phyloP scores from a whole-genome alignment of 2,888 invertebrate species.

The Cyrtodaria siliqua region DNA sequence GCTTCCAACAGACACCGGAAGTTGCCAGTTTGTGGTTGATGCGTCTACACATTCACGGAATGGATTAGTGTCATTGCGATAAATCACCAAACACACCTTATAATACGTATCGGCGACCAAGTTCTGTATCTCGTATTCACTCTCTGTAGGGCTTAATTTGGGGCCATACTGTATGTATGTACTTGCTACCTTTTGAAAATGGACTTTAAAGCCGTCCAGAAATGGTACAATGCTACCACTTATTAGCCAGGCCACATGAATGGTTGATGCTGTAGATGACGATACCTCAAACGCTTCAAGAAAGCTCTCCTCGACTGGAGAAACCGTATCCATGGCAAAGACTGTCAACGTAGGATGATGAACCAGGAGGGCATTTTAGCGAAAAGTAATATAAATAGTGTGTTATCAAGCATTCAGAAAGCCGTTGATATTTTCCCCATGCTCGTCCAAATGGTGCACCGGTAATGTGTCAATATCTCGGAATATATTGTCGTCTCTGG shows the following conservation, averaged over 20 bases:
- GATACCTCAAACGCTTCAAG: conserved; percentile 68
- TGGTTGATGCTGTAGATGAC: conserved; percentile 75
- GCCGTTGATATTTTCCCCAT: too few species aligned
- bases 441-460: too few species aligned
- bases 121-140: conserved; percentile 74
- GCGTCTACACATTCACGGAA: conserved; percentile 78
- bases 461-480: too few species aligned
- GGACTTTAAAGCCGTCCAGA: conserved; percentile 72
- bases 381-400: too few species aligned
- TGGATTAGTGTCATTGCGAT: conserved; percentile 73
- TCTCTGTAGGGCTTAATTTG: conserved; percentile 60
- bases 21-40: conserved; percentile 80
- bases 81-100: conserved; percentile 79
- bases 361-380: too few species aligned
- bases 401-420: too few species aligned
- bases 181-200: conserved; percentile 79
- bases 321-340: conserved; percentile 63
- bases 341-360: too few species aligned
- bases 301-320: conserved; percentile 42
- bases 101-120: conserved; percentile 82
- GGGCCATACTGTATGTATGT: conserved; percentile 78
- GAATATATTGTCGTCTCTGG: too few species aligned
- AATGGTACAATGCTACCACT: conserved; percentile 50
- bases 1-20: conserved; percentile 82
- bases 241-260: conserved; percentile 75